These are phyloP conservation scores for Spheniscus humboldti DNA, from an alignment of 2,797 vertebrate species.

Conservation along the genomic window DNA sequence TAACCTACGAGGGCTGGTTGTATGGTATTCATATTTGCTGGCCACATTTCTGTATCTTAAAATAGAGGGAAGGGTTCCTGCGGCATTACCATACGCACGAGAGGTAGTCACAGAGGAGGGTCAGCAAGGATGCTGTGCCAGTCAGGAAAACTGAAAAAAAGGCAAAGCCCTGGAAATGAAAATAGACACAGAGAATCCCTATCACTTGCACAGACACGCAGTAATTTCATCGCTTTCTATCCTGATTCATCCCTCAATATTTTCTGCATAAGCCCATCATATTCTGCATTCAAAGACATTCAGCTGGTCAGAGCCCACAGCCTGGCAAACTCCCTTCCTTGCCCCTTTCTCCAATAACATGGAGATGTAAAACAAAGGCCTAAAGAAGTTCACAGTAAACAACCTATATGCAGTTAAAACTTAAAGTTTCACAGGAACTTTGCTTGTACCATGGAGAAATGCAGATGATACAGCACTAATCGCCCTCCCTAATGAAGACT, in stretches of 20 bases:
- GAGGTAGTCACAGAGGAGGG: not conserved
- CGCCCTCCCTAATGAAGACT: accelerated
- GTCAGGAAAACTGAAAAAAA: not conserved
- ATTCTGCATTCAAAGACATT: not conserved
- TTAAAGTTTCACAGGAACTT: not conserved
- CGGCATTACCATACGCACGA: not conserved
- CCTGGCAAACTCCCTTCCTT: not conserved
- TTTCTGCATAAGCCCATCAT: not conserved
- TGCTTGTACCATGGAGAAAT: not conserved
- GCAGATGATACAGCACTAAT: not conserved
- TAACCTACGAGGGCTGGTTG: not conserved
- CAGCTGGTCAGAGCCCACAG: not conserved
- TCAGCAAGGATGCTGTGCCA: not conserved
- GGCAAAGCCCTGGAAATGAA: not conserved
- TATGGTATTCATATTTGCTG: not conserved
- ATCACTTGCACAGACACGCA: not conserved
- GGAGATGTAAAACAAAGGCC: not conserved
- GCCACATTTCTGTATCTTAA: not conserved
- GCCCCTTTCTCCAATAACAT: accelerated
- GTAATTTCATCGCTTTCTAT: not conserved
- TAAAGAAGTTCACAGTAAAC: not conserved
- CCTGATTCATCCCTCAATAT: not conserved
- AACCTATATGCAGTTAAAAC: accelerated
- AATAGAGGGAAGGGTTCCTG: not conserved
- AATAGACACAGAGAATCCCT: not conserved